Conservation (phyloP, 1,140 invertebrate species). For the Zaprionus taronus region DNA sequence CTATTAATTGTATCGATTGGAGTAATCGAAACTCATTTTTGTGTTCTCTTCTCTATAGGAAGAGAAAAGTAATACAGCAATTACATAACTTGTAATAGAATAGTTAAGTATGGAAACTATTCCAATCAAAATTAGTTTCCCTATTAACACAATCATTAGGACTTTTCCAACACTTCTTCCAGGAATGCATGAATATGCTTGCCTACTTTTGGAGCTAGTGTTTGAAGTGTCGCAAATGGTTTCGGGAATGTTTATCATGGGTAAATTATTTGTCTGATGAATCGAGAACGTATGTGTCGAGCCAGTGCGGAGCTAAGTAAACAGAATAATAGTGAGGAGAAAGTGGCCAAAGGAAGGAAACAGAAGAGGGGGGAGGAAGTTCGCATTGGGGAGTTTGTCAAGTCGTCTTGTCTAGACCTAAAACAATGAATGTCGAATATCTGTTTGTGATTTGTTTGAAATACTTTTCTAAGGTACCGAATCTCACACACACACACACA, state of each 20-base stretch:
- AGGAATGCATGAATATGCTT: constrained; percentile 11
- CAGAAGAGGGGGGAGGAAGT: not conserved
- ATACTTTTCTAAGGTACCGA: constrained; percentile 63
- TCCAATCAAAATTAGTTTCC: not conserved
- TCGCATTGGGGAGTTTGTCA: constrained; percentile 30
- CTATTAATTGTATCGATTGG: not conserved
- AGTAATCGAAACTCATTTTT: not conserved
- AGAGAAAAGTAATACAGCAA: no score
- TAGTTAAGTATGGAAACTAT: not conserved
- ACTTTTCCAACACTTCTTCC: not conserved
- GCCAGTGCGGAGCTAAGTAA: constrained; percentile 9
- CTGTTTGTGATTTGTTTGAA: constrained; percentile 81
- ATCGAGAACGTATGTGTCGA: constrained; percentile 38
- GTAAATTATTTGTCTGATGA: constrained; percentile 50
- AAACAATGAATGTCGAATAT: constrained; percentile 78
- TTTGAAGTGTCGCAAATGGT: constrained; percentile 20
- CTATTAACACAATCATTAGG: not conserved
- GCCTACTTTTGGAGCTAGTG: constrained; percentile 37
- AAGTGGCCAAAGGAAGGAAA: not conserved
- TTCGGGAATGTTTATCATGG: constrained; percentile 47
- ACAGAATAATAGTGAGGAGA: constrained; percentile 7
- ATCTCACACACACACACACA: constrained; percentile 12
- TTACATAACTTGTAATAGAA: no score
- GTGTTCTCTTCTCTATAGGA: not conserved
- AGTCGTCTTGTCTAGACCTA: constrained; percentile 71